Percentiles rank a stretch among this genome's conserved stretches.
Conservation (phyloP, 2,888 invertebrate species). For the Gasteruption jaculator region DNA sequence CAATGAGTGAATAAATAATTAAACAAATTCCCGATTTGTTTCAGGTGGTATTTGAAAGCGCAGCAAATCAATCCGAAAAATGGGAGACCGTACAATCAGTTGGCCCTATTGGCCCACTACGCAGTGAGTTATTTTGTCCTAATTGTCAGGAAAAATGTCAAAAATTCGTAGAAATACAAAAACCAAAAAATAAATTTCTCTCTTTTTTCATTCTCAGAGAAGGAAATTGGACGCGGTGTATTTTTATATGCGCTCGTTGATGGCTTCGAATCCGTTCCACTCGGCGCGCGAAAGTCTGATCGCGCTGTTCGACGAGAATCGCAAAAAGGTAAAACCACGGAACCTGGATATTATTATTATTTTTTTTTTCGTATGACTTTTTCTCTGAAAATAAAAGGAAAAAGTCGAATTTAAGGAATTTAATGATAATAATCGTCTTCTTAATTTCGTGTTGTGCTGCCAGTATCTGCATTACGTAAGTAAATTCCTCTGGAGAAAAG, state of each 20-base stretch:
- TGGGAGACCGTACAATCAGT: conserved; percentile 91
- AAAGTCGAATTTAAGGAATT: conserved; percentile 14
- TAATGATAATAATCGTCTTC: conserved; percentile 61
- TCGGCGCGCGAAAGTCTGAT: conserved; percentile 88
- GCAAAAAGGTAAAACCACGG: conserved; percentile 70
- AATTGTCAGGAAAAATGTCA: too few species aligned
- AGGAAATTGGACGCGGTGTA: conserved; percentile 94
- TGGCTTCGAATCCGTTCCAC: conserved; percentile 89
- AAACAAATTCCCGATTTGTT: conserved; percentile 9
- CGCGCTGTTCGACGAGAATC: conserved; percentile 86
- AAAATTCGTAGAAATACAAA: too few species aligned
- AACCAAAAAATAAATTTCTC: too few species aligned
- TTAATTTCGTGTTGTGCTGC: conserved; percentile 49
- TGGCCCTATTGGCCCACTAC: conserved; percentile 84
- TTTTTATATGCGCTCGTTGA: conserved; percentile 91
- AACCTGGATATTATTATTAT: conserved; percentile 6
- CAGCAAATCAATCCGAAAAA: conserved; percentile 92
- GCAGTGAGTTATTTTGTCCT: conserved; percentile 64
- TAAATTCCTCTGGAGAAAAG: too few species aligned
- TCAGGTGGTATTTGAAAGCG: conserved; percentile 86
- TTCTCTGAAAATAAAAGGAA: conserved; percentile 21
- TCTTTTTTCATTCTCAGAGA: conserved; percentile 61
- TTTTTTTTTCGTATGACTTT: conserved; percentile 17
- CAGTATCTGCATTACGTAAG: conserved; percentile 60
- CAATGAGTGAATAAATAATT: neutral